Evolutionary conservation across 2,888 invertebrate genomes (phyloP).

Genomic region (Tridacna gigas): DNA sequence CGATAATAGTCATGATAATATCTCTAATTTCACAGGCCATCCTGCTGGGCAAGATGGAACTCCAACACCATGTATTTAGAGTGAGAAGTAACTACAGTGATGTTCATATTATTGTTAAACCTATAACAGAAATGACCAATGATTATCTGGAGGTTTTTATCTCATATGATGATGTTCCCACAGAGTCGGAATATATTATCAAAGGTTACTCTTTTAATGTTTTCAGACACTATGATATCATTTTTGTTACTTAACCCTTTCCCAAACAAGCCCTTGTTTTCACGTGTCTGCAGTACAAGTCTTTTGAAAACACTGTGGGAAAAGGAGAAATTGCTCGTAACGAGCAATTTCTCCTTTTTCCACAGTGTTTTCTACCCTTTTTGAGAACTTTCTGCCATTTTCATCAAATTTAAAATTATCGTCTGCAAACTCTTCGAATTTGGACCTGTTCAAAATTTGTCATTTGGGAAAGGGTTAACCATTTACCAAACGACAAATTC

Average conservation of each 20-base stretch:
- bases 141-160: slow-evolving; percentile 65
- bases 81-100: slow-evolving; percentile 55
- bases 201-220: slow-evolving; percentile 28
- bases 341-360: too few relatives aligned
- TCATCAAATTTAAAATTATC: too few relatives aligned
- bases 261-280: background rate
- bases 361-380: background rate
- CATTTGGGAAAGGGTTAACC: too few relatives aligned
- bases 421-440: too few relatives aligned
- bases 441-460: too few relatives aligned
- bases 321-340: background rate
- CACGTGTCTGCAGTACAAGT: background rate
- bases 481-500: too few relatives aligned
- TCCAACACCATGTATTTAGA: slow-evolving; percentile 55
- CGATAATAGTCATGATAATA: too few relatives aligned
- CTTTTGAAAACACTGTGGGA: background rate
- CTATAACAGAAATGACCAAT: slow-evolving; percentile 33
- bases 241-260: background rate
- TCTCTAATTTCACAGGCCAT: slow-evolving; percentile 32
- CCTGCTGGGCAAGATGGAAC: slow-evolving; percentile 14
- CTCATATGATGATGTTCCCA: slow-evolving; percentile 57
- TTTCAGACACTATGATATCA: background rate
- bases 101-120: slow-evolving; percentile 54
- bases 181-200: slow-evolving; percentile 59
- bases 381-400: too few relatives aligned